Base-by-base conservation (phyloP, 2,797 vertebrate genomes). In the Cryptoprocta ferox region DNA sequence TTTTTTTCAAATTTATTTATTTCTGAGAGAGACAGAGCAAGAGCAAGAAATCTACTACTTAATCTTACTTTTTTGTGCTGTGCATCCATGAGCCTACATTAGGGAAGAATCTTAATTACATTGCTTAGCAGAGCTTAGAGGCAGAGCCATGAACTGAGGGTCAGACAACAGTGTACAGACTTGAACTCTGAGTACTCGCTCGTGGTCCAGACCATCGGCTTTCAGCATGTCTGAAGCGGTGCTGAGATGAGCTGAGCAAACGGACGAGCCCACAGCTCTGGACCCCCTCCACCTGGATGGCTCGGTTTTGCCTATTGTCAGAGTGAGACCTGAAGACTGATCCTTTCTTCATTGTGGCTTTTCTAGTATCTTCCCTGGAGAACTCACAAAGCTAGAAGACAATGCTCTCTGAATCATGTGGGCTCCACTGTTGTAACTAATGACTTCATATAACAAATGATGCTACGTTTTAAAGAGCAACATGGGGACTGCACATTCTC, bases 241-340 rank as follows among this genome's bases (percentile, higher is more conserved):
- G 63, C 56, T 65, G 42, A 65, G 26, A 30, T 9, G 32, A 10
- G 73, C 73, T 78, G 18, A 30, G 73, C 42, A 21, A 39, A 37
- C 0, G 1, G 59, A 2, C 16, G 2, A 14, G 32, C 4, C 6
- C 11, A 12, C 4, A 21, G 59, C 6, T 1, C 6, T 2, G 61
- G 32, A 50, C 37, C n/a, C 10, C n/a, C 11, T 28, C 16, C 3
- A 10, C 53, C 14, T 9, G n/a, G n/a, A 30, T 1, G 42, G 73
- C 32, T 65, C 24, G 19, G 39, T 76, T 35, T 76, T 48, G 21
- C 32, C 21, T 63, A 56, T 63, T 10, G 1, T 61, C 56, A 12
- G 32, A 26, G 0, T 6, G 30, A 45, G 70, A 61, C 42, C 21
- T 61, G 30, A 61, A 75, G 30, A 75, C 39, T 18, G 19, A 14